Base-by-base conservation (phyloP, 2,888 invertebrate species). In the Disparrhopalites patrizii region DNA sequence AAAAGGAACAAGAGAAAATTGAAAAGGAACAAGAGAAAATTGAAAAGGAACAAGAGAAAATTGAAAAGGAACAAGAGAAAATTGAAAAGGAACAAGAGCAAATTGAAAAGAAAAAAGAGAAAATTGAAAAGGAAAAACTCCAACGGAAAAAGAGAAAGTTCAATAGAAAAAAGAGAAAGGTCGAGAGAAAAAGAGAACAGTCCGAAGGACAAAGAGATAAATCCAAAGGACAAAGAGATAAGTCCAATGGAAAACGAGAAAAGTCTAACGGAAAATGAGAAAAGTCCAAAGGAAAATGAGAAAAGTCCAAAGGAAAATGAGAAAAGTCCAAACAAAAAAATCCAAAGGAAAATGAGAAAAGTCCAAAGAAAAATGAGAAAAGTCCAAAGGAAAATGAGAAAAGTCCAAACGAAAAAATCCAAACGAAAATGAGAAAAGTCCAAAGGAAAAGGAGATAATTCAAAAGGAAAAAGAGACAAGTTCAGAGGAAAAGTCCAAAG, bases 101-200 rank as follows among this genome's bases (percentile, higher is more conserved):
- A 27, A 4, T 23, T 25, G 2, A 10, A 52, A 52, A 13, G 36
- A 36, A 36, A 52, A 52, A 52, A 52, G n/a, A 40, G 40, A 20
- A 40, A 36, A 40, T 40, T 40, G n/a, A 40, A 40, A 40, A 10
- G 40, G 40, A 8, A n/a, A n/a, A n/a, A n/a, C n/a, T 36, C 25
- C 3, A 4, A 4, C 13, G 25, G 40, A 8, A 27, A 33, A 47
- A 15, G 43, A 60, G 51, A 54, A 23, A 55, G 30, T 51, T 33
- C 50, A 36, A n/a, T 33, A 55, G 47, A 30, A 54, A 54, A 40
- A 62, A 23, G 38, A 52, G 47, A 55, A 38, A 18, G 10, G 27
- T 27, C 20, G 20, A 40, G 4, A 40, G 40, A 5, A 40, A 10
- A 10, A 40, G 40, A 40, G n/a, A 38, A 55, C 23, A 18, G 10